Conservation (phyloP, 2,888 invertebrate species). For the Lochmaea crataegi region DNA sequence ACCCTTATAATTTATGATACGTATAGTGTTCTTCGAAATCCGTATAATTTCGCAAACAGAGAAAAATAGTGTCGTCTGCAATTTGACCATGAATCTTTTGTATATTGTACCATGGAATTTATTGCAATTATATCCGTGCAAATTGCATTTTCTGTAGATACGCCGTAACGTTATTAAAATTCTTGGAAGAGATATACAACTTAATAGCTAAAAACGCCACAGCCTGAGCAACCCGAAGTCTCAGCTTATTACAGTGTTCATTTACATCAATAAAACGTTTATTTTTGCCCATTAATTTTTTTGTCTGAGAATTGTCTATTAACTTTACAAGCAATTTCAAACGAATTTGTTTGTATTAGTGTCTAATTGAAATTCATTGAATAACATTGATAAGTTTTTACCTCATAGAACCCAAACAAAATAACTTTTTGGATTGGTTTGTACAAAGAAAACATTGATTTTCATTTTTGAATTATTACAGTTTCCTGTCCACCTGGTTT, state of each 20-base stretch:
- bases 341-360: too few relatives aligned
- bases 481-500: too few relatives aligned
- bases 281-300: background rate
- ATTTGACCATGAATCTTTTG: conserved; percentile 36
- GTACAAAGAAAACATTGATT: too few relatives aligned
- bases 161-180: conserved; percentile 53
- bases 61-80: background rate
- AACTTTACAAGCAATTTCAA: background rate
- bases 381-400: too few relatives aligned
- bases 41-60: background rate
- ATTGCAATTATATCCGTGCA: conserved; percentile 45
- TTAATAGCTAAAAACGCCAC: conserved; percentile 39
- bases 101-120: conserved; percentile 38
- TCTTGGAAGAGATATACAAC: conserved; percentile 48
- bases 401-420: too few relatives aligned
- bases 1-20: too few relatives aligned
- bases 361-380: too few relatives aligned
- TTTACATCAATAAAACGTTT: conserved; percentile 7
- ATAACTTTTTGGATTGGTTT: too few relatives aligned
- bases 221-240: conserved; percentile 11
- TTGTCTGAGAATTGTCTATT: background rate
- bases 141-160: conserved; percentile 46
- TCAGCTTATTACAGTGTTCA: background rate
- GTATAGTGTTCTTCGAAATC: background rate
- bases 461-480: too few relatives aligned